Conservation (phyloP, 2,888 invertebrate species). For the Dioctria rufipes region DNA sequence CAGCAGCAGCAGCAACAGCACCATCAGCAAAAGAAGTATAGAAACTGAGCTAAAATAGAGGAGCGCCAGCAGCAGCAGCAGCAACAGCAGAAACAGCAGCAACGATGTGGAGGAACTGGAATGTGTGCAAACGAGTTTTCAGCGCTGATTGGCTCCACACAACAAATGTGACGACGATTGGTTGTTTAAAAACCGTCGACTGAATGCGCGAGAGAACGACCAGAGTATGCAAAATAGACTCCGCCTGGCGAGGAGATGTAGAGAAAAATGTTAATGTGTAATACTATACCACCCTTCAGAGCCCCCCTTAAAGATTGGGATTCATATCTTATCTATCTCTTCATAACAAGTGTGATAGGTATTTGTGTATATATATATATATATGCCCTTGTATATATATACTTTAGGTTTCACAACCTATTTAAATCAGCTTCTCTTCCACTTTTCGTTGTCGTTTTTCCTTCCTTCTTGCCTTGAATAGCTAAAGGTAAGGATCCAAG, state of each 20-base stretch:
- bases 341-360: slow-evolving; percentile 31
- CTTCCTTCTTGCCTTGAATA: neutral
- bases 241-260: slow-evolving; percentile 54
- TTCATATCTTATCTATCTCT: slow-evolving; percentile 50
- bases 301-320: slow-evolving; percentile 9
- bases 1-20: neutral
- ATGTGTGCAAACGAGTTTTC: slow-evolving; percentile 53
- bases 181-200: slow-evolving; percentile 54
- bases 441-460: neutral
- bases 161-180: slow-evolving; percentile 55
- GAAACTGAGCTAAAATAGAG: slow-evolving; percentile 7
- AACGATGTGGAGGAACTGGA: slow-evolving; percentile 12
- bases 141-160: slow-evolving; percentile 54
- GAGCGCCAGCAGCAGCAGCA: slow-evolving; percentile 19
- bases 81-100: neutral
- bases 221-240: slow-evolving; percentile 59
- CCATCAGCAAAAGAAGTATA: neutral
- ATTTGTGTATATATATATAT: slow-evolving; percentile 6
- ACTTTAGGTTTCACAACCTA: slow-evolving; percentile 3
- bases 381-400: neutral
- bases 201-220: slow-evolving; percentile 54
- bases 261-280: slow-evolving; percentile 53
- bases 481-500: slow-evolving; percentile 18
- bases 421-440: slow-evolving; percentile 8
- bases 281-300: slow-evolving; percentile 23